Evolutionary conservation across 2,888 invertebrate genomes (phyloP).

Genomic region (Luperina nickerlii): DNA sequence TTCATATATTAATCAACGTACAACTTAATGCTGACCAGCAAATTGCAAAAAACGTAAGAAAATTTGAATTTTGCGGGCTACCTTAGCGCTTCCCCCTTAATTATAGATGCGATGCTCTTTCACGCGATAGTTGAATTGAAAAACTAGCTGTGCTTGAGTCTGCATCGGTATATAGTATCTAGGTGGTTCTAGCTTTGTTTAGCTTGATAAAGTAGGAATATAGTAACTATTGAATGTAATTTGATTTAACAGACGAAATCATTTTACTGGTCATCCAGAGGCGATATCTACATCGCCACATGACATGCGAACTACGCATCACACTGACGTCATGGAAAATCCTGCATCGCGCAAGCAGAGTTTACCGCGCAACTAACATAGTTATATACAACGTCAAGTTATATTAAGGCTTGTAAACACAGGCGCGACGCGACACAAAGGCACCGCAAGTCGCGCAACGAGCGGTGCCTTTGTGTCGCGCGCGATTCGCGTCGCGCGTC

Average conservation of each 20-base stretch:
- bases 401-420: no score
- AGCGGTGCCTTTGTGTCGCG: no score
- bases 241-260: background rate
- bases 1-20: no score
- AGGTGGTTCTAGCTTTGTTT: background rate
- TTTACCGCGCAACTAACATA: background rate
- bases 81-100: no score
- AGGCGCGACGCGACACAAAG: no score
- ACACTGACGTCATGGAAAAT: background rate
- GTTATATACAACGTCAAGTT: background rate
- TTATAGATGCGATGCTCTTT: constrained; percentile 8
- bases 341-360: background rate
- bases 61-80: no score
- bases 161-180: no score
- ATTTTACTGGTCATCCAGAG: background rate
- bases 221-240: no score
- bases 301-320: background rate
- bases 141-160: background rate
- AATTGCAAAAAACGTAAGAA: no score
- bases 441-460: no score
- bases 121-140: constrained; percentile 1
- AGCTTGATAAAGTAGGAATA: background rate
- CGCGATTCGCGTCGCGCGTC: no score
- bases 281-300: background rate
- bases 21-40: no score